These are phyloP conservation scores for Ernsta delagoae DNA, from an alignment of 2,888 invertebrate genomes.

Conservation along the genomic window DNA sequence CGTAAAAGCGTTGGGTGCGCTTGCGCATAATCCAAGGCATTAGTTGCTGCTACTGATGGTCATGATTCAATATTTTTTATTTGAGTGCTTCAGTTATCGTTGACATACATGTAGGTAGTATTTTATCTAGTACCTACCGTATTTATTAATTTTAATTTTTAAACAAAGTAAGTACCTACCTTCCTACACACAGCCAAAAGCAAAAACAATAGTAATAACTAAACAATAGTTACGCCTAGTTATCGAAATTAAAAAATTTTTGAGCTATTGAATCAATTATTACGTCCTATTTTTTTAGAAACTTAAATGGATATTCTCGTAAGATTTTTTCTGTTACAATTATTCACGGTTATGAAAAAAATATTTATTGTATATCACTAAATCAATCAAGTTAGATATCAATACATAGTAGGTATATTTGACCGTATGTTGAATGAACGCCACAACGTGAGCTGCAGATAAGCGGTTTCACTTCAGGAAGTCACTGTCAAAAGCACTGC, in stretches of 20 bases:
- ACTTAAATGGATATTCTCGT: too few relatives aligned
- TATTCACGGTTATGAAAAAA: background rate
- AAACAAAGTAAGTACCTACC: too few relatives aligned
- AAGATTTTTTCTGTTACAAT: too few relatives aligned
- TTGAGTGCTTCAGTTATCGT: constrained; percentile 34
- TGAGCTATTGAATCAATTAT: too few relatives aligned
- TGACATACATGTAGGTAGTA: background rate
- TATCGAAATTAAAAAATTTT: too few relatives aligned
- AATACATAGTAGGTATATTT: background rate
- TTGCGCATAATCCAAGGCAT: constrained; percentile 68
- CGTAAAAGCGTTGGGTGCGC: constrained; percentile 77
- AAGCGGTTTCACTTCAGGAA: constrained; percentile 16
- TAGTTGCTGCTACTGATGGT: constrained; percentile 61
- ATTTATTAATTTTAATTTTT: too few relatives aligned
- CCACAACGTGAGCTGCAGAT: constrained; percentile 9
- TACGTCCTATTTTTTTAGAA: too few relatives aligned
- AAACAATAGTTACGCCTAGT: too few relatives aligned
- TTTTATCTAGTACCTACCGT: too few relatives aligned
- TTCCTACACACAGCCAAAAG: too few relatives aligned
- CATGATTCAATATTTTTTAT: constrained; percentile 64
- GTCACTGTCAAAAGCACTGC: constrained; percentile 24
- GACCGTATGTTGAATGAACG: constrained; percentile 5
- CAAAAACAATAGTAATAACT: too few relatives aligned
- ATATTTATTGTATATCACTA: background rate
- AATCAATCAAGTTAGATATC: background rate